phyloP scores from a whole-genome alignment of 1,140 invertebrate genomes.

The Antheraea pernyi region DNA sequence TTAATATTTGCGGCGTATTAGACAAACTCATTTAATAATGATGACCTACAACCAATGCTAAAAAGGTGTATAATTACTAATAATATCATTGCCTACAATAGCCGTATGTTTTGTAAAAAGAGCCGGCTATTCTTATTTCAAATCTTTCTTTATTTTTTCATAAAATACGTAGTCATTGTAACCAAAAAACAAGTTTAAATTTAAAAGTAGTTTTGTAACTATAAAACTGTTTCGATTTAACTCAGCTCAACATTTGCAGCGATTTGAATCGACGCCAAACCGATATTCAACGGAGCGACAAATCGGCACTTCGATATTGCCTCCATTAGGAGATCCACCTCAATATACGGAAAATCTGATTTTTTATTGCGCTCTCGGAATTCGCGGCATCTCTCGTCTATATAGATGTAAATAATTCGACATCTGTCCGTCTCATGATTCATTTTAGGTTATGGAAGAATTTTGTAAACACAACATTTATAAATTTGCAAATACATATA shows the following conservation, averaged over 20 bases:
- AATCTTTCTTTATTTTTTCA: too few relatives aligned
- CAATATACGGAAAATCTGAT: slow-evolving; percentile 72
- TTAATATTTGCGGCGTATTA: too few relatives aligned
- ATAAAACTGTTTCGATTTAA: slow-evolving; percentile 43
- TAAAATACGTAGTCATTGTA: too few relatives aligned
- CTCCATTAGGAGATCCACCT: slow-evolving; percentile 70
- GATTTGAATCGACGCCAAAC: slow-evolving; percentile 74
- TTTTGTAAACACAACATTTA: background rate
- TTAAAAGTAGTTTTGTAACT: slow-evolving; percentile 32
- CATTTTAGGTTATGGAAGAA: background rate
- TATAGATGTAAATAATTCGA: background rate
- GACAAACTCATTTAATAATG: too few relatives aligned
- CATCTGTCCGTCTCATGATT: background rate
- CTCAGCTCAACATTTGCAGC: slow-evolving; percentile 49
- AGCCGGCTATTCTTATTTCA: too few relatives aligned
- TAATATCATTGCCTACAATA: too few relatives aligned
- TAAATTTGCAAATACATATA: background rate
- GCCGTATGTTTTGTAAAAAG: too few relatives aligned
- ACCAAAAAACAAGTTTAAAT: background rate
- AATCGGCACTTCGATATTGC: slow-evolving; percentile 78
- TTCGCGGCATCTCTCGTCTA: slow-evolving; percentile 12
- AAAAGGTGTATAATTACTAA: too few relatives aligned
- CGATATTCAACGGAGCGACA: slow-evolving; percentile 74
- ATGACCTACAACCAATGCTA: too few relatives aligned
- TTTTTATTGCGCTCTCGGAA: slow-evolving; percentile 55